Conservation (phyloP, 35 echinoderm and acorn worm genomes). For the Ophioderma brevispina region DNA sequence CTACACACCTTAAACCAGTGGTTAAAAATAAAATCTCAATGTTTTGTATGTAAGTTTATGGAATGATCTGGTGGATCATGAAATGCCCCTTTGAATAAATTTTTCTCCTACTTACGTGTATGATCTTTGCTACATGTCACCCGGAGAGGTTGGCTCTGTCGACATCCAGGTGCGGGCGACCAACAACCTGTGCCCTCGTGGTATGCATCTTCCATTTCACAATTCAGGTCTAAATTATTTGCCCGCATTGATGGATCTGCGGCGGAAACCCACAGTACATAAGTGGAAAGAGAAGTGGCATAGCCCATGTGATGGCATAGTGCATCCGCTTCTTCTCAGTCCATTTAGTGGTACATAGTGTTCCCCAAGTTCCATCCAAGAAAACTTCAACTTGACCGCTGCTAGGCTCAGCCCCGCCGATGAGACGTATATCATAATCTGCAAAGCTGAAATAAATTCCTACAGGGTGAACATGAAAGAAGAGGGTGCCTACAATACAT, state of each 20-base stretch:
- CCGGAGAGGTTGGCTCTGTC: background rate
- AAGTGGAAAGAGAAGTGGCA: background rate
- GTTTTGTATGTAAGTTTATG: no score
- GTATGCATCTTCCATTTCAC: background rate
- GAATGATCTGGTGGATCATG: no score
- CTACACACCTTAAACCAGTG: no score
- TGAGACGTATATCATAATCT: background rate
- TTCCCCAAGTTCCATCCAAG: background rate
- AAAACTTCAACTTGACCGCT: background rate
- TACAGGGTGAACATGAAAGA: no score
- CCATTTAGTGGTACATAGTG: background rate
- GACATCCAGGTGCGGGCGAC: background rate
- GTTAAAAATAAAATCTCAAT: no score
- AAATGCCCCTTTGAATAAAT: no score
- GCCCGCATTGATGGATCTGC: background rate
- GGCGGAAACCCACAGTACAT: background rate
- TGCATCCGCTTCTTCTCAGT: background rate
- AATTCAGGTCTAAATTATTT: background rate
- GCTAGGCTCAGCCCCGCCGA: background rate
- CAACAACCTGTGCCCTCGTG: background rate
- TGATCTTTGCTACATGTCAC: background rate
- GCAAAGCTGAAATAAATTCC: no score
- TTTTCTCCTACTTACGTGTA: background rate
- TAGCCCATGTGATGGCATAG: background rate
- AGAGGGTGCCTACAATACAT: no score